Conservation (phyloP, 2,888 invertebrate genomes). For the Mamestra brassicae region DNA sequence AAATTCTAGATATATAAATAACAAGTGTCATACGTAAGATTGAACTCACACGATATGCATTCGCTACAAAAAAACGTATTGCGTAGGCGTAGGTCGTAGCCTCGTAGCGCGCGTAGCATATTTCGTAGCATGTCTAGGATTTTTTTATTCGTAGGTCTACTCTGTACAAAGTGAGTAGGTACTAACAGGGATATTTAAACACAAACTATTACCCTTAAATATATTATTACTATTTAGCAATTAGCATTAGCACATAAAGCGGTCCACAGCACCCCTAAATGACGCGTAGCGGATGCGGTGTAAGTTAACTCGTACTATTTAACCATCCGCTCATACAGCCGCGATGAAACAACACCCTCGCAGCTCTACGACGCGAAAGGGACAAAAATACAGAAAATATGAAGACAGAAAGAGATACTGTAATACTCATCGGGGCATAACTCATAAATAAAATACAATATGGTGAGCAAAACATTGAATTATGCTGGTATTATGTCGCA, state of each 20-base stretch:
- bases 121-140: conserved; percentile 12
- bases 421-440: conserved; percentile 85
- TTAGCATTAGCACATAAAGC: conserved; percentile 74
- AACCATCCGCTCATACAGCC: conserved; percentile 89
- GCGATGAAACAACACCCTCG: conserved; percentile 85
- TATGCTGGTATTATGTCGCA: conserved; percentile 91
- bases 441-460: conserved; percentile 92
- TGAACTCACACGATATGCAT: not conserved
- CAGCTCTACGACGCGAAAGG: conserved; percentile 70
- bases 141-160: too few relatives aligned
- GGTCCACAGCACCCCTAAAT: conserved; percentile 84
- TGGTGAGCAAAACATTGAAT: conserved; percentile 92
- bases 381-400: conserved; percentile 71
- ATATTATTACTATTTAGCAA: conserved; percentile 55
- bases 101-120: conserved; percentile 32
- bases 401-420: conserved; percentile 74
- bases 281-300: conserved; percentile 89
- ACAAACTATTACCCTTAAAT: conserved; percentile 24
- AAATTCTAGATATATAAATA: not conserved
- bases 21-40: not conserved
- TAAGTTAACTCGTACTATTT: conserved; percentile 90
- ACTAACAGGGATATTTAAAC: not conserved
- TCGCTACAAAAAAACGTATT: not conserved
- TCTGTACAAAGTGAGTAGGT: not conserved
- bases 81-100: conserved; percentile 25